Evolutionary conservation across 2,888 invertebrate species (phyloP), one percentile per base, ranked within the genome.

Genomic region (Acleris sparsana): DNA sequence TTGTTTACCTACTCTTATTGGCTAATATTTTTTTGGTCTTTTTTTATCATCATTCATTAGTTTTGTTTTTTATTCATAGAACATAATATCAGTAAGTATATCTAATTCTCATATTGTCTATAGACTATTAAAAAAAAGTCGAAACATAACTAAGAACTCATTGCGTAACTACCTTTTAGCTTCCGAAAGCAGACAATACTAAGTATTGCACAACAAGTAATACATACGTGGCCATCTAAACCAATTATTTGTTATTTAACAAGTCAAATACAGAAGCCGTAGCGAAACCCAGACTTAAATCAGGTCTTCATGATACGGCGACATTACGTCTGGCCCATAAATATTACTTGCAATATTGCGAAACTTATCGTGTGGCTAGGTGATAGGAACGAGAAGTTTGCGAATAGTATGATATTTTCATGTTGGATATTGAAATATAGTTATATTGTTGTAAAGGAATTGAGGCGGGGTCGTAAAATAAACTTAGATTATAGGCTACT

Each of bases 231-330:
- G 46, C 46, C 53, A 29, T 39, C 25, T 64, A 64, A 64, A 64
- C 53, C 64, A 59, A 59, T 64, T 64, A 53, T 25, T 63, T 22
- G 63, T 63, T 18, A 58, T 39, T 55, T 18, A 29, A 25, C 49
- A 48, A 55, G 39, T 39, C 39, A 39, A 39, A 39, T 55, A 55
- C 43, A 55, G 64, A 64, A 64, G 64, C 64, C 64, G 11, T 64
- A 64, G 18, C 25, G 9, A 18, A 43, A 59, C 18, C 53, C 51
- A 63, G 56, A 51, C 63, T 63, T 49, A 55, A 64, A 64, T 64
- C 59, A 49, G 49, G 59, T 29, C 51, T 33, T 49, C 43, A 29
- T 53, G 53, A 22, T 53, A 53, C 64, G 53, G 49, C 53, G 53
- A 55, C 64, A 49, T 49, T 63, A 52, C 5, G 46, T 43, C 62